Conservation (phyloP, 2,888 invertebrate genomes). For the Leptopilina myrica region DNA sequence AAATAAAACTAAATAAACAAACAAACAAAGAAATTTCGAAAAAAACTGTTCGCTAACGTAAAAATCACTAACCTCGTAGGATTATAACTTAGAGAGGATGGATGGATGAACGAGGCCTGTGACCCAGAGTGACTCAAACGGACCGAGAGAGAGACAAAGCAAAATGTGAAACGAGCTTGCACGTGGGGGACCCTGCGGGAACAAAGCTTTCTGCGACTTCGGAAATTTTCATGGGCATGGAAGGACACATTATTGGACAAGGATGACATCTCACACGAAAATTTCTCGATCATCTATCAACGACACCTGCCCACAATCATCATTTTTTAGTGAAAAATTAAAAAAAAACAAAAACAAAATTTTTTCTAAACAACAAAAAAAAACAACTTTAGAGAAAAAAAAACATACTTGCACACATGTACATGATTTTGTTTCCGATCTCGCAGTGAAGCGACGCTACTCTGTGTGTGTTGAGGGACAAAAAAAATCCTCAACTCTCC, state of each 20-base stretch:
- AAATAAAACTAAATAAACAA: too few species aligned
- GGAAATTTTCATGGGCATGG: slow-evolving; percentile 46
- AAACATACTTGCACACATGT: slow-evolving; percentile 24
- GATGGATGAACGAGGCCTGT: slow-evolving; percentile 66
- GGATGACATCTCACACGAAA: slow-evolving; percentile 34
- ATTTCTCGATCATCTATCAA: slow-evolving; percentile 2
- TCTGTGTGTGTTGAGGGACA: background rate
- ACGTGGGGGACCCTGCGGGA: slow-evolving; percentile 58
- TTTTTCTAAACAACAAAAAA: slow-evolving; percentile 2
- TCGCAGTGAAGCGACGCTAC: slow-evolving; percentile 49
- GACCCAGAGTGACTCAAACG: slow-evolving; percentile 55
- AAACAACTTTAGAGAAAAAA: background rate
- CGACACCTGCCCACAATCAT: slow-evolving; percentile 11
- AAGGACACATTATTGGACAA: slow-evolving; percentile 30
- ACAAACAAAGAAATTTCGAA: background rate
- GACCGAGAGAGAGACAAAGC: slow-evolving; percentile 49
- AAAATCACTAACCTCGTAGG: slow-evolving; percentile 70
- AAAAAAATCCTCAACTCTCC: slow-evolving; percentile 45
- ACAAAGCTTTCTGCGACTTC: slow-evolving; percentile 53
- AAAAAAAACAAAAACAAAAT: slow-evolving; percentile 25
- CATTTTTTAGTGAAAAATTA: slow-evolving; percentile 17
- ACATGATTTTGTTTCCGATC: slow-evolving; percentile 49
- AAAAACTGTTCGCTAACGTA: slow-evolving; percentile 58
- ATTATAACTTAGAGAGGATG: slow-evolving; percentile 72
- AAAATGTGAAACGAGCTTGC: slow-evolving; percentile 48